Percentiles rank a stretch among this genome's conserved stretches.
phyloP scores from a whole-genome alignment of 2,888 invertebrate genomes.

The Melanargia galathea region DNA sequence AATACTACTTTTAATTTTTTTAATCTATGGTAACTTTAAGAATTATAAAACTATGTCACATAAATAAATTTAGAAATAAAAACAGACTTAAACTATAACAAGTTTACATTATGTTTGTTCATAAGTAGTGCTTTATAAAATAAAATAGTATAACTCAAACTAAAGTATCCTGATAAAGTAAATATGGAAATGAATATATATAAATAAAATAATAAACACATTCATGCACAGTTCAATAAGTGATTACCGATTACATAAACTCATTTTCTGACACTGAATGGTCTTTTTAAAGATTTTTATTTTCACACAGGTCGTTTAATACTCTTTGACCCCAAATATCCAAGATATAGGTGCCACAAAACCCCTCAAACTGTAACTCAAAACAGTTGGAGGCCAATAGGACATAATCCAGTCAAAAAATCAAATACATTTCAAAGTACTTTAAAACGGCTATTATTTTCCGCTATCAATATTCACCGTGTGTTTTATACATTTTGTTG shows the following conservation, averaged over 20 bases:
- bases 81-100: slow-evolving; percentile 62
- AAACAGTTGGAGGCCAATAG: too few species aligned
- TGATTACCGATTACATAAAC: background rate
- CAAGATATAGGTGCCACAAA: background rate
- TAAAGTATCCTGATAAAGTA: slow-evolving; percentile 44
- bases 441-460: background rate
- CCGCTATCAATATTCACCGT: background rate
- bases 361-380: too few species aligned
- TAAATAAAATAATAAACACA: background rate
- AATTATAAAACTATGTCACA: slow-evolving; percentile 71
- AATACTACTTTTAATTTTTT: slow-evolving; percentile 44
- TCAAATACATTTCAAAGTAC: background rate
- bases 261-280: too few species aligned
- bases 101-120: slow-evolving; percentile 42
- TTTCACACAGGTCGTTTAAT: background rate
- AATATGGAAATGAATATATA: slow-evolving; percentile 11
- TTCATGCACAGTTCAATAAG: background rate
- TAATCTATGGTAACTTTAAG: slow-evolving; percentile 78
- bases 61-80: slow-evolving; percentile 73
- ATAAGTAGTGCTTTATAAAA: slow-evolving; percentile 47
- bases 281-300: background rate
- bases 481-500: background rate
- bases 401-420: background rate
- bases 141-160: slow-evolving; percentile 45
- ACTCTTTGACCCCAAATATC: background rate